Percentiles rank a stretch among this genome's conserved stretches.
These are phyloP conservation scores for Pangasius djambal DNA, from an alignment of 2,797 vertebrate genomes.

Conservation along the genomic window DNA sequence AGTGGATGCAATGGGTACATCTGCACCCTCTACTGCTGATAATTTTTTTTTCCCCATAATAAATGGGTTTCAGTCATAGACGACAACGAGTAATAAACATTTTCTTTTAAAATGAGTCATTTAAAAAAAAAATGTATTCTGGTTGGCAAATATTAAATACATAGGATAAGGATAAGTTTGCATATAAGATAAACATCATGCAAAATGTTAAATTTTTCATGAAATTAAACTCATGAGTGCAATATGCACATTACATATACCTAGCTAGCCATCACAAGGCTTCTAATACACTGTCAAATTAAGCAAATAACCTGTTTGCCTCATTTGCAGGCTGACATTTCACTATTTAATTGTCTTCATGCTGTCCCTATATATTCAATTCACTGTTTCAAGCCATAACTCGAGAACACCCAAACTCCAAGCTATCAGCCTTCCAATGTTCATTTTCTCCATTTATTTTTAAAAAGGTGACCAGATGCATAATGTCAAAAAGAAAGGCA, in stretches of 20 bases:
- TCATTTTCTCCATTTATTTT: not conserved
- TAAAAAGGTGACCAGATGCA: not conserved
- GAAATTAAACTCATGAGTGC: not conserved
- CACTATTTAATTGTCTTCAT: not conserved
- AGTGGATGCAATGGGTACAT: not conserved
- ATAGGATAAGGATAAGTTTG: not conserved
- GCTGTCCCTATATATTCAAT: not conserved
- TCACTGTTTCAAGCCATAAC: not conserved
- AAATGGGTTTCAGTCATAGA: not conserved
- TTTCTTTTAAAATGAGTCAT: too few relatives aligned
- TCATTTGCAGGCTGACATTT: not conserved
- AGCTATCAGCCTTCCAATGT: not conserved
- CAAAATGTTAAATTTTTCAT: not conserved
- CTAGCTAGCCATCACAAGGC: not conserved
- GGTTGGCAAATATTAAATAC: not conserved
- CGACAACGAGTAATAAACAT: too few relatives aligned
- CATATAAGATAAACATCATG: not conserved
- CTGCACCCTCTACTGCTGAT: constrained; percentile 16
- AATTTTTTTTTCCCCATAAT: not conserved
- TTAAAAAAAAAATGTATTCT: not conserved
- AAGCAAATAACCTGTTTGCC: not conserved
- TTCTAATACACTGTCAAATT: not conserved
- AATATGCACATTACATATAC: not conserved
- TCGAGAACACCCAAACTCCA: not conserved
- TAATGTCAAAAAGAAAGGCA: not conserved